A percentile compares a stretch with the other conserved stretches of the same genome.
These are phyloP conservation scores for Saccostrea cuccullata DNA, from an alignment of 1,140 invertebrate species.

Conservation along the genomic window DNA sequence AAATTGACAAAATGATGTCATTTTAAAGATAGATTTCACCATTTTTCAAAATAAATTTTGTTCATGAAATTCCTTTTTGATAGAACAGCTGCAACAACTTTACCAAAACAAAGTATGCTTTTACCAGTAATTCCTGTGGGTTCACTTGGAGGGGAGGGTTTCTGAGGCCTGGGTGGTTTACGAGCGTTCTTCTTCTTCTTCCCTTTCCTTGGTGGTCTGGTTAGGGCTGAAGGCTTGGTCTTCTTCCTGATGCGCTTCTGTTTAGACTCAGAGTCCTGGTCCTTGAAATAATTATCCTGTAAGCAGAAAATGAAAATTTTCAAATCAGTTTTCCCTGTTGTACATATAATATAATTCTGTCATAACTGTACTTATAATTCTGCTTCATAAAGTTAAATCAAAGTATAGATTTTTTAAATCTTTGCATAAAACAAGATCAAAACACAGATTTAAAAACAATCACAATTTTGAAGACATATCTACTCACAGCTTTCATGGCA, in stretches of 20 bases:
- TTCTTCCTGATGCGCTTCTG: constrained; percentile 90
- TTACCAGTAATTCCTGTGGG: constrained; percentile 46
- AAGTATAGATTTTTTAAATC: too few relatives aligned
- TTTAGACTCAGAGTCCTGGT: constrained; percentile 81
- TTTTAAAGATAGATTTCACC: too few relatives aligned
- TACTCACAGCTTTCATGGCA: constrained; percentile 79
- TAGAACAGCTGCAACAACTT: too few relatives aligned
- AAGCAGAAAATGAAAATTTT: background rate
- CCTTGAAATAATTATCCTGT: constrained; percentile 87
- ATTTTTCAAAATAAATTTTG: too few relatives aligned
- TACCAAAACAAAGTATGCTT: background rate
- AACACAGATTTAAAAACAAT: too few relatives aligned
- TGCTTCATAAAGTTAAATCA: too few relatives aligned
- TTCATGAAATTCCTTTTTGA: too few relatives aligned
- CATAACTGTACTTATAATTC: too few relatives aligned
- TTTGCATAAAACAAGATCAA: too few relatives aligned
- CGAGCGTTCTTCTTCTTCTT: constrained; percentile 85
- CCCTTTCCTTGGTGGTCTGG: constrained; percentile 83
- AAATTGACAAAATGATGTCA: too few relatives aligned
- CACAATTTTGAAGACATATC: background rate
- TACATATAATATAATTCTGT: too few relatives aligned
- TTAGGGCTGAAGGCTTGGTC: constrained; percentile 85
- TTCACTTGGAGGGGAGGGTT: constrained; percentile 50
- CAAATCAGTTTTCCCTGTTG: background rate
- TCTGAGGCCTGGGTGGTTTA: constrained; percentile 58